Percentiles rank a stretch among this genome's conserved stretches.
These are phyloP conservation scores for Amphiprion percula DNA, from an alignment of 2,113 vertebrate genomes.

Conservation along the genomic window DNA sequence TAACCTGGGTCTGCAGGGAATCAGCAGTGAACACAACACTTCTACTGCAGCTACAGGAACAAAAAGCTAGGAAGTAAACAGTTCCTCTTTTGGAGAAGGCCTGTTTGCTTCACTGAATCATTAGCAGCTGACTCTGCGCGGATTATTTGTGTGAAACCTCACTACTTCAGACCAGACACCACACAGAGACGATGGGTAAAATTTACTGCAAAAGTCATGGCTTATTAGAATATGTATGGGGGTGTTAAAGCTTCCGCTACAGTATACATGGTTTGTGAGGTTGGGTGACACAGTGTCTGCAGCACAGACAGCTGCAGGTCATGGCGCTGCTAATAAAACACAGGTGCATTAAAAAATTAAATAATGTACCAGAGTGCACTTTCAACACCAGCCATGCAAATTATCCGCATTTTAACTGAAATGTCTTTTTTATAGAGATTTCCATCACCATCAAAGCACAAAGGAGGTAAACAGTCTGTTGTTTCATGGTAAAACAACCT, in stretches of 20 bases:
- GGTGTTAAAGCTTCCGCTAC: background rate
- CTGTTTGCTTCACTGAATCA: slow-evolving; percentile 58
- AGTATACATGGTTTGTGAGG: background rate
- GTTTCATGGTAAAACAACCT: too few species aligned
- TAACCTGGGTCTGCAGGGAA: too few species aligned
- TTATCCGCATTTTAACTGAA: background rate
- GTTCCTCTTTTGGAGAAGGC: slow-evolving; percentile 60
- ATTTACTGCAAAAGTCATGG: background rate
- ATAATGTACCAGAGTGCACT: background rate
- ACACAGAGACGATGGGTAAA: background rate
- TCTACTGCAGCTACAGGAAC: slow-evolving; percentile 50
- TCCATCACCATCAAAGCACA: background rate
- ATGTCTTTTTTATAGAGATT: too few species aligned
- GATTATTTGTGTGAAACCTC: slow-evolving; percentile 19
- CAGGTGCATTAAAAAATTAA: background rate
- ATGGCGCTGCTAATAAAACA: background rate
- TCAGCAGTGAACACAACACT: slow-evolving; percentile 11
- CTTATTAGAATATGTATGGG: background rate
- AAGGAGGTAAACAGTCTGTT: too few species aligned
- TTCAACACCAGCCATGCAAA: background rate
- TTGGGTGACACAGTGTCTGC: background rate
- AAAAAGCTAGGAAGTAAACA: slow-evolving; percentile 63
- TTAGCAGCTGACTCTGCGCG: slow-evolving; percentile 45
- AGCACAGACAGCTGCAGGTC: background rate
- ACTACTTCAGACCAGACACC: background rate